Base-by-base conservation (phyloP, 2,888 invertebrate genomes). In the Lasioglossum oenotherae region DNA sequence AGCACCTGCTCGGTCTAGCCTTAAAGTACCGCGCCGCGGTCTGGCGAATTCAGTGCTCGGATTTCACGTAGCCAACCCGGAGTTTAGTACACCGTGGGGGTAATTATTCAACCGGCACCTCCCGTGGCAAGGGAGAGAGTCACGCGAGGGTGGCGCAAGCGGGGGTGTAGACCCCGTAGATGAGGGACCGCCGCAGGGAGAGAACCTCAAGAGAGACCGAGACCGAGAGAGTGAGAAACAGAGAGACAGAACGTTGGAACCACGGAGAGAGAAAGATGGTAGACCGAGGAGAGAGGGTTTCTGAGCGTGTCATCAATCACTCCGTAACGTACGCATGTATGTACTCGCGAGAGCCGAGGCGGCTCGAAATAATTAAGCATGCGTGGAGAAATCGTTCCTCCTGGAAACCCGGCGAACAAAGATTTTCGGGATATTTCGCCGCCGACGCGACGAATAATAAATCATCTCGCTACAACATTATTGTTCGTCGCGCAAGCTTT, bases 71-170 rank as follows among this genome's bases (percentile, higher is more conserved):
- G 91, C 90, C 91, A 90, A 92, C 91, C 92, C 88, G 88, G 92
- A 93, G 92, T 92, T 93, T 92, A 92, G 92, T 92, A 91, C 93
- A 90, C 91, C 93, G 90, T 90, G 94, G 93, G 94, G 94, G 93
- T 94, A 95, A 95, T 95, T 95, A 95, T 94, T 95, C 95, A 94
- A 94, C 93, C 92, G 93, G 93, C 93, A 93, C 93, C 94, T 93
- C 93, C 92, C 92, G 91, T 91, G 92, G 92, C 92, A 85, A 73
- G 88, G 87, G 90, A 88, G 91, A 89, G 91, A 92, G 93, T 92
- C 92, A 92, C 93, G 92, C 93, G 81, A 92, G 92, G 90, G 91
- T 91, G 91, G 90, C 87, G 85, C 89, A 69, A 81, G 80, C 88
- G 71, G 81, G 81, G 76, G 79, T 78, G 89, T 53, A 79, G 81